Percentiles rank a stretch among this genome's conserved stretches.
phyloP scores from a whole-genome alignment of 2,797 vertebrate species.

The Bucorvus abyssinicus region DNA sequence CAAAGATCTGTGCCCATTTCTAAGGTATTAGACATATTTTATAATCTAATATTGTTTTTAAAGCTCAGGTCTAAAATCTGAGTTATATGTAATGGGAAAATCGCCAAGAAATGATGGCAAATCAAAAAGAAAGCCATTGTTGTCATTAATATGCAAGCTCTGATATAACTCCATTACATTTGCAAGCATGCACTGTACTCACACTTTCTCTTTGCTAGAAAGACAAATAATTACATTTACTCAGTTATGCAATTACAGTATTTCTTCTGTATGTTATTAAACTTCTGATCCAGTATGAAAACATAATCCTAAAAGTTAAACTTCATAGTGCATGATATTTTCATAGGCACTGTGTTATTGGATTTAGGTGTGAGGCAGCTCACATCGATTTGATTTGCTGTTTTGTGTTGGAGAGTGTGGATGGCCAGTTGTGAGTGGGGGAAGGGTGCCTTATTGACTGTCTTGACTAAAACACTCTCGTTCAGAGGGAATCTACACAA shows the following conservation, averaged over 20 bases:
- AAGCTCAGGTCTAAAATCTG: background rate
- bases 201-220: background rate
- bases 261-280: background rate
- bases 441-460: background rate
- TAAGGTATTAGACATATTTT: background rate
- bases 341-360: background rate
- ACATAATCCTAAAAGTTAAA: background rate
- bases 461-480: background rate
- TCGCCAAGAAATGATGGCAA: background rate
- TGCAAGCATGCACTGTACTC: background rate
- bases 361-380: background rate
- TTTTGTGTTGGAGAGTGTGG: background rate
- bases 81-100: background rate
- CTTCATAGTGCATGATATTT: background rate
- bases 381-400: background rate
- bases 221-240: background rate
- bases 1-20: background rate
- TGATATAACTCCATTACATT: background rate
- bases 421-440: background rate
- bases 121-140: background rate
- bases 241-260: background rate
- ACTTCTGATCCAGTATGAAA: background rate
- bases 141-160: background rate
- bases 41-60: background rate
- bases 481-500: background rate